Evolutionary conservation across 2,888 invertebrate species (phyloP), one percentile per base, ranked within the genome.

Genomic region (Cryptophagus acutangulus): DNA sequence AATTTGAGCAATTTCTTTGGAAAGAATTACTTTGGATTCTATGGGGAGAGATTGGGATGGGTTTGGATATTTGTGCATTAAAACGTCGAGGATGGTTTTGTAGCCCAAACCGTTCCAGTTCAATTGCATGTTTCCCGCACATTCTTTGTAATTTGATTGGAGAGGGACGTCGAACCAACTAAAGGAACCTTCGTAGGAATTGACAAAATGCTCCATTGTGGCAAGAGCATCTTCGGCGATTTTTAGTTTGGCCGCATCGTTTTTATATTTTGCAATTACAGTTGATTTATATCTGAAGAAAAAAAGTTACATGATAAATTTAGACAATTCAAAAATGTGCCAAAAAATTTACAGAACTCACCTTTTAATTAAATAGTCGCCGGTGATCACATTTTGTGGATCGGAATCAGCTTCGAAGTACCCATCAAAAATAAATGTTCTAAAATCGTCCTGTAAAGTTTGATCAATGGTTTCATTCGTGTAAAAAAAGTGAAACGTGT

Each of bases 31-130:
- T 44, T 52, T 61, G 0, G 63, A 55, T 1, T 61, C 58, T 3
- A 57, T 40, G 5, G 52, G 51, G 12, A 57, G 29, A 17, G 43
- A 41, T 24, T 51, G 41, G 1, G 36, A 34, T n/a, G 46, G 35
- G 33, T 58, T 44, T n/a, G 58, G 58, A 40, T 46, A 54, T 41
- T 57, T 58, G 35, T 54, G 46, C 75, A 79, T 71, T 43, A 87
- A 69, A 20, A 85, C 54, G 49, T 81, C 76, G 33, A 87, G 64
- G 28, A 86, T 67, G 2, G 73, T 80, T 48, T 72, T 74, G 58
- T 77, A 87, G 1, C 85, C 85, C 38, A 71, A 75, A 35, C 78
- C 76, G 48, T 82, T 84, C 87, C 86, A 88, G 54, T 80, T 78
- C 2, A 83, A 67, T 52, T 78, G 61, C n/a, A 70, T 63, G 54